phyloP scores from a whole-genome alignment of 2,888 invertebrate genomes.

The Limnephilus rhombicus region DNA sequence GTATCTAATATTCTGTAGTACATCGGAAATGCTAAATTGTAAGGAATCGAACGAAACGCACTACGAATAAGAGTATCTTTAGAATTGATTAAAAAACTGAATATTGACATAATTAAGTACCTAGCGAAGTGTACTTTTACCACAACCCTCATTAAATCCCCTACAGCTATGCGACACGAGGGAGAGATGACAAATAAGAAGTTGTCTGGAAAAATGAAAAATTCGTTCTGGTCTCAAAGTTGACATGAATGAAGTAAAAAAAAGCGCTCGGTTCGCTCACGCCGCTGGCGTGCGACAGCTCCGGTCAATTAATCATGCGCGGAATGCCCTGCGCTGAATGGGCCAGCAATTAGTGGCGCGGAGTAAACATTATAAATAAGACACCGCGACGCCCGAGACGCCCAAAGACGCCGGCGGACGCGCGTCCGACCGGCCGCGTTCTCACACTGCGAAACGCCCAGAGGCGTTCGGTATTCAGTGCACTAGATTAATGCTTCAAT shows the following conservation, averaged over 20 bases:
- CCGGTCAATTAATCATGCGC: conserved; percentile 60
- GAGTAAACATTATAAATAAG: conserved; percentile 64
- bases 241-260: conserved; percentile 44
- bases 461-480: background rate
- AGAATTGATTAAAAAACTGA: background rate
- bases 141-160: background rate
- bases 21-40: background rate
- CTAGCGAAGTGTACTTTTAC: too few relatives aligned
- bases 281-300: conserved; percentile 57
- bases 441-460: background rate
- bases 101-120: background rate
- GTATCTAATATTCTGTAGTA: background rate
- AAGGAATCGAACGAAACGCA: too few relatives aligned
- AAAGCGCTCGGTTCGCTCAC: conserved; percentile 44
- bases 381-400: conserved; percentile 49
- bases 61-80: too few relatives aligned
- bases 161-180: background rate
- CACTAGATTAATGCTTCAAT: background rate
- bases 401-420: conserved; percentile 39
- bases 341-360: conserved; percentile 63
- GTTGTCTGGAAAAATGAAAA: conserved; percentile 53
- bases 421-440: conserved; percentile 7
- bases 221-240: conserved; percentile 44
- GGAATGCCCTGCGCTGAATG: conserved; percentile 64
- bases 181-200: conserved; percentile 49